These are phyloP conservation scores for Drosophila bifasciata DNA, from an alignment of 1,140 invertebrate genomes.

Conservation along the genomic window DNA sequence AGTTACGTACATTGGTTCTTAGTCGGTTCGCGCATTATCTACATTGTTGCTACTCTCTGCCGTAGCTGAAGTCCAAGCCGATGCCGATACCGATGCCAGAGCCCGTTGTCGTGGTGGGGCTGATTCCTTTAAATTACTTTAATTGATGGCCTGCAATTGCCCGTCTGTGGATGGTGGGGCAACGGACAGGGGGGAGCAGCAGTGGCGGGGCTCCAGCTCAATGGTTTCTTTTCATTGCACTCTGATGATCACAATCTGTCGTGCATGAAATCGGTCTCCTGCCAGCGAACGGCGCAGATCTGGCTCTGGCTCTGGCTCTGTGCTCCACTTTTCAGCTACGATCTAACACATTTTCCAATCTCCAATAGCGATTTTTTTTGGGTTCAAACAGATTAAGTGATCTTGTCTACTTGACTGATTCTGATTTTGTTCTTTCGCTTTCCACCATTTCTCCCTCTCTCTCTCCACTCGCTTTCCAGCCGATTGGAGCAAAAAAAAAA, in stretches of 20 bases:
- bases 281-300: slow-evolving; percentile 19
- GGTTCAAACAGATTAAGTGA: slow-evolving; percentile 55
- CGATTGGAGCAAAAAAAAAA: slow-evolving; percentile 53
- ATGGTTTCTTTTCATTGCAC: slow-evolving; percentile 67
- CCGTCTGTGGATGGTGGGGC: slow-evolving; percentile 1
- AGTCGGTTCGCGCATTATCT: slow-evolving; percentile 46
- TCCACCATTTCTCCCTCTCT: background rate
- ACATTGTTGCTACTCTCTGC: slow-evolving; percentile 35
- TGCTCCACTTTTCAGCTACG: slow-evolving; percentile 45
- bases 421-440: slow-evolving; percentile 10
- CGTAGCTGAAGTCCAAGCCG: slow-evolving; percentile 4
- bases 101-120: slow-evolving; percentile 31
- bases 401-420: slow-evolving; percentile 55
- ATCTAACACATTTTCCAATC: slow-evolving; percentile 47
- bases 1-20: slow-evolving; percentile 60
- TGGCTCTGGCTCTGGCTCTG: slow-evolving; percentile 8
- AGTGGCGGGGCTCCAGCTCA: slow-evolving; percentile 29
- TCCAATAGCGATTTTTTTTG: slow-evolving; percentile 6
- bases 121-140: slow-evolving; percentile 80
- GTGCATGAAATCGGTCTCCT: slow-evolving; percentile 63
- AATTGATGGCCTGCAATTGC: slow-evolving; percentile 72
- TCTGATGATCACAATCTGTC: slow-evolving; percentile 57
- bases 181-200: slow-evolving; percentile 20
- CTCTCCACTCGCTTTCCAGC: slow-evolving; percentile 7
- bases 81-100: slow-evolving; percentile 24